These are phyloP conservation scores for Pogonognathellus flavescens DNA, from an alignment of 1,140 invertebrate genomes.

Conservation along the genomic window DNA sequence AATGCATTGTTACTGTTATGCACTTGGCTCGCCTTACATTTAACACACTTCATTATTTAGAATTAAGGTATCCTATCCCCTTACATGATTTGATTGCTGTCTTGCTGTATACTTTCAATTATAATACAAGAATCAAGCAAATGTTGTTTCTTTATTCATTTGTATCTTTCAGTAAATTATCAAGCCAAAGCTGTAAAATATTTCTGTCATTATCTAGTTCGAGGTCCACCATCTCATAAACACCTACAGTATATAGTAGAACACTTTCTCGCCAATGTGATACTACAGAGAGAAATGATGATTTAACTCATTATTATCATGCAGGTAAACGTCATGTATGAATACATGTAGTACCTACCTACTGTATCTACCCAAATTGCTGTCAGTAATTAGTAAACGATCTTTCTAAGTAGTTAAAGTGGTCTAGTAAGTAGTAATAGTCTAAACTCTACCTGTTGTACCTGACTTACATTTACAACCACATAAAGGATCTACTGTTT, in stretches of 20 bases:
- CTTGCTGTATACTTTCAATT: neutral
- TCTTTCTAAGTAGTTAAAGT: too few species aligned
- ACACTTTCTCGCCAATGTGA: neutral
- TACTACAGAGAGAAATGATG: neutral
- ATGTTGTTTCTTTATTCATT: neutral
- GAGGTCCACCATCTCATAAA: constrained; percentile 1
- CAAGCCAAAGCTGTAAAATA: neutral
- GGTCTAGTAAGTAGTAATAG: too few species aligned
- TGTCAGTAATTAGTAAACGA: too few species aligned
- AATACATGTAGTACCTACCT: too few species aligned
- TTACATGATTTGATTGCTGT: neutral
- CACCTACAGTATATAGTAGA: neutral
- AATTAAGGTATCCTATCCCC: neutral
- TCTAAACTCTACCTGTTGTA: too few species aligned
- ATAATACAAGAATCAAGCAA: neutral
- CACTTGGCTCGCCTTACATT: constrained; percentile 4
- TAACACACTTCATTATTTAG: neutral
- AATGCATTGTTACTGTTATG: neutral
- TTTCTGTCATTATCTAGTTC: constrained; percentile 27
- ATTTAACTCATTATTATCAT: constrained; percentile 17
- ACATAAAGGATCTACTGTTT: too few species aligned
- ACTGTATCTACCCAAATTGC: too few species aligned
- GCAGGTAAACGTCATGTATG: neutral
- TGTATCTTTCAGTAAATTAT: neutral
- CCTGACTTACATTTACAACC: too few species aligned